A percentile compares a stretch with the other conserved stretches of the same genome.
These are phyloP conservation scores for Aphelocoma californica DNA, from an alignment of 2,797 vertebrate species.

Conservation along the genomic window DNA sequence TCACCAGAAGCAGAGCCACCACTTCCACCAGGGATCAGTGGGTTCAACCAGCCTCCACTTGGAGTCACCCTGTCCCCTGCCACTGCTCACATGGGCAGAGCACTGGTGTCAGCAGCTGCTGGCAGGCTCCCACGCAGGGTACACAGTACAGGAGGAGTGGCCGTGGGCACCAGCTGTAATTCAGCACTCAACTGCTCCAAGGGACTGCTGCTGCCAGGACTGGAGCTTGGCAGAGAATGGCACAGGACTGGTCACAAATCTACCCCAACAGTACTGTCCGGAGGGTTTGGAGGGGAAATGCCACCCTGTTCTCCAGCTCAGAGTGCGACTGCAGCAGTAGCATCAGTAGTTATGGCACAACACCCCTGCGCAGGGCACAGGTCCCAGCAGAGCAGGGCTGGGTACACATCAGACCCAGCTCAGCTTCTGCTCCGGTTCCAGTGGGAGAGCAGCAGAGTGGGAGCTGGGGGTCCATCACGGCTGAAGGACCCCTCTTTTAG, in stretches of 20 bases:
- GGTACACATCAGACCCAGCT: not conserved
- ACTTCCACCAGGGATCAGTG: not conserved
- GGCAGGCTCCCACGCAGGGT: not conserved
- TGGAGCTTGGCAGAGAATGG: not conserved
- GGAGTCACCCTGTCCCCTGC: not conserved
- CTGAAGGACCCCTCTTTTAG: not conserved
- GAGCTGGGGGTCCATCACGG: not conserved
- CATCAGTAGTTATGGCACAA: not conserved
- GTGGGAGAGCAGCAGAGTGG: not conserved
- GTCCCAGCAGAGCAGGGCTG: not conserved
- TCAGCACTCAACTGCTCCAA: not conserved
- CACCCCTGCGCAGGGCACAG: not conserved
- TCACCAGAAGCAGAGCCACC: not conserved
- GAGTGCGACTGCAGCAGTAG: not conserved
- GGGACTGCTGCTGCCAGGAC: not conserved
- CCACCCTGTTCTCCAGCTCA: not conserved
- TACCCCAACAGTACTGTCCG: accelerated
- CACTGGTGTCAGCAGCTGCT: not conserved
- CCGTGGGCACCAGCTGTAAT: not conserved
- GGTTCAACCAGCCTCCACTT: not conserved
- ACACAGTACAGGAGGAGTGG: not conserved
- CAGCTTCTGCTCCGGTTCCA: not conserved
- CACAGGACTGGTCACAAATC: not conserved
- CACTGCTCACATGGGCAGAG: not conserved
- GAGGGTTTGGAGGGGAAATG: not conserved